A percentile compares a stretch with the other conserved stretches of the same genome.
Conservation (phyloP, 1,140 invertebrate species). For the Chymomyza costata region DNA sequence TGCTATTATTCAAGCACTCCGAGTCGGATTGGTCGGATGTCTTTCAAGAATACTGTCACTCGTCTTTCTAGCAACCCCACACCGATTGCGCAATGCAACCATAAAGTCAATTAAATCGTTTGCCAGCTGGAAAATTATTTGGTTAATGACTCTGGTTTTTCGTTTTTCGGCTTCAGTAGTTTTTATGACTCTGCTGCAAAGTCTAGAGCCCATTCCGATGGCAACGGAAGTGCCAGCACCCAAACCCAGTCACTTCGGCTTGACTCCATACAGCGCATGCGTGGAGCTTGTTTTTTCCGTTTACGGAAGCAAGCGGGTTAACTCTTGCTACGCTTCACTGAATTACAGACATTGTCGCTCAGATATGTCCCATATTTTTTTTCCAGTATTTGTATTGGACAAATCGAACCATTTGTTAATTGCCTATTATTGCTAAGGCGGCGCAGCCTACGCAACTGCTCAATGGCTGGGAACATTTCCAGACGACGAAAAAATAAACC, state of each 20-base stretch:
- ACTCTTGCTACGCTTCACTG: constrained; percentile 49
- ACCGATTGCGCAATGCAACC: too few species aligned
- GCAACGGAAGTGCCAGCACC: constrained; percentile 16
- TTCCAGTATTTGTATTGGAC: constrained; percentile 17
- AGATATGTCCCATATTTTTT: background rate
- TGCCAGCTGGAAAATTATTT: constrained; percentile 33
- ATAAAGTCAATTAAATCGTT: too few species aligned
- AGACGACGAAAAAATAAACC: too few species aligned
- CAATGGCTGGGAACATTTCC: background rate
- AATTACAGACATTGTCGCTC: constrained; percentile 7
- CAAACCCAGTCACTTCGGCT: constrained; percentile 44
- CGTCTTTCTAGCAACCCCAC: too few species aligned
- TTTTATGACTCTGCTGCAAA: constrained; percentile 66
- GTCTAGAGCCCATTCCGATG: constrained; percentile 33
- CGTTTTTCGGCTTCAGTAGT: constrained; percentile 64
- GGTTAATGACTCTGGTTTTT: constrained; percentile 31
- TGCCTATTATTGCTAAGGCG: constrained; percentile 42
- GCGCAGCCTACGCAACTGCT: constrained; percentile 25
- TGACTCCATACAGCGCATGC: constrained; percentile 20
- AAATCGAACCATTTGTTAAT: constrained; percentile 57
- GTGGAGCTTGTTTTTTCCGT: constrained; percentile 33
- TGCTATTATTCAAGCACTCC: too few species aligned
- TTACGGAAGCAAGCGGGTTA: constrained; percentile 46
- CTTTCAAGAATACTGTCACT: too few species aligned
- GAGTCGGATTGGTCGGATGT: too few species aligned